A percentile compares a stretch with the other conserved stretches of the same genome.
Conservation (phyloP, 37 sponge, comb jelly and placozoan species). For the Amphimedon queenslandica region DNA sequence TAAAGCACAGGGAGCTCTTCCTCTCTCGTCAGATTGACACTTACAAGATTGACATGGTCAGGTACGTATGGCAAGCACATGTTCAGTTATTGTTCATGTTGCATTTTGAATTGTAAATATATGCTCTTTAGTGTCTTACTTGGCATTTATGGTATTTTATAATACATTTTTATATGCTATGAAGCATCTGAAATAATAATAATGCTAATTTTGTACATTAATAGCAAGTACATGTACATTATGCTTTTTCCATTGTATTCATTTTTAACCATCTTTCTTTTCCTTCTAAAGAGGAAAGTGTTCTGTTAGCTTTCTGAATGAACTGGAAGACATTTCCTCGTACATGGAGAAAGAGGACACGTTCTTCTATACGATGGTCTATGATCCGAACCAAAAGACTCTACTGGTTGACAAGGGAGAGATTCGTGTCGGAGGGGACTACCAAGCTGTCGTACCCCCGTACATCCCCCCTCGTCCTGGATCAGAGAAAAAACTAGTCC, state of each 20-base stretch:
- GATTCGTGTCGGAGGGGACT: constrained; percentile 80
- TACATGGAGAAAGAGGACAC: constrained; percentile 85
- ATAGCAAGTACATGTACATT: too few relatives aligned
- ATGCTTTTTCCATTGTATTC: too few relatives aligned
- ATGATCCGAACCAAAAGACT: constrained; percentile 85
- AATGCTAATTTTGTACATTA: too few relatives aligned
- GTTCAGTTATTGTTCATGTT: too few relatives aligned
- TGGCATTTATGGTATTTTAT: too few relatives aligned
- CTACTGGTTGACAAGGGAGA: constrained; percentile 88
- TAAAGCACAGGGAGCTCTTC: constrained; percentile 88
- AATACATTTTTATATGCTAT: too few relatives aligned
- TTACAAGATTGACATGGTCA: constrained; percentile 87
- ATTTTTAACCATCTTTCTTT: too few relatives aligned
- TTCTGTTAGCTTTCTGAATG: constrained; percentile 79
- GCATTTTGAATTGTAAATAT: too few relatives aligned
- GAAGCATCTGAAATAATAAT: too few relatives aligned
- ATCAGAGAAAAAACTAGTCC: constrained; percentile 2
- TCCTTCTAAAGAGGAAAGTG: constrained; percentile 76
- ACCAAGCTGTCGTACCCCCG: constrained; percentile 82
- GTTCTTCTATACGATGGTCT: constrained; percentile 93
- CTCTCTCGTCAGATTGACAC: constrained; percentile 90
- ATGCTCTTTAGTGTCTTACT: too few relatives aligned
- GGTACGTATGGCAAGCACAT: too few relatives aligned
- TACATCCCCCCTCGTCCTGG: constrained; percentile 25
- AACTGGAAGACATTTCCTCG: constrained; percentile 65